Evolutionary conservation across 2,888 invertebrate species (phyloP).

Genomic region (Drosophila setosimentum): DNA sequence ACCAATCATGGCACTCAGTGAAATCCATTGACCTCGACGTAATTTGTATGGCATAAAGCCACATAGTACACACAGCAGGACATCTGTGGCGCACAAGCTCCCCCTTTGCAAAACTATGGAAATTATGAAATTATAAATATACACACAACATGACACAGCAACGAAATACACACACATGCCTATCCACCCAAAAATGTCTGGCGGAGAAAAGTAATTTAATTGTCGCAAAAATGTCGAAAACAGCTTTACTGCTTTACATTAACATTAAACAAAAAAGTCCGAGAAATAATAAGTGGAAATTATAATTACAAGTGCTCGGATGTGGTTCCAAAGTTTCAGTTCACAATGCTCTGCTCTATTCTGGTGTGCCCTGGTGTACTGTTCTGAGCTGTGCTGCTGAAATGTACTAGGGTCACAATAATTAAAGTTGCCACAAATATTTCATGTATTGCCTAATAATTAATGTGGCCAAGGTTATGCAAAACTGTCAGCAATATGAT

Average conservation of each 20-base stretch:
- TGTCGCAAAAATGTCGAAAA: conserved; percentile 78
- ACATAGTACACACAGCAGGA: conserved; percentile 62
- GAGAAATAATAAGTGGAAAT: conserved; percentile 73
- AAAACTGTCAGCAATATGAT: conserved; percentile 63
- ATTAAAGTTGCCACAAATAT: conserved; percentile 59
- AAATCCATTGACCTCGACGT: conserved; percentile 41
- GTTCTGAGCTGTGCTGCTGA: not conserved
- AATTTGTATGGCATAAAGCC: conserved; percentile 72
- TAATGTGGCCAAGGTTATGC: conserved; percentile 67
- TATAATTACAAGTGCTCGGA: conserved; percentile 74
- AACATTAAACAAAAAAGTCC: conserved; percentile 63
- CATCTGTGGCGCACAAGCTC: conserved; percentile 57
- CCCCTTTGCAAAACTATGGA: conserved; percentile 66
- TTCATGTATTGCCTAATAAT: conserved; percentile 59
- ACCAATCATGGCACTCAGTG: conserved; percentile 23
- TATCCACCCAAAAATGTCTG: conserved; percentile 64
- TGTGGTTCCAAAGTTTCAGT: conserved; percentile 52
- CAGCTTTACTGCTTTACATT: conserved; percentile 74
- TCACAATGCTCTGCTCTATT: not conserved
- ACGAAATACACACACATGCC: conserved; percentile 8
- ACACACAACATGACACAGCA: conserved; percentile 37
- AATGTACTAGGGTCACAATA: conserved; percentile 43
- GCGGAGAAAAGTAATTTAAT: conserved; percentile 77
- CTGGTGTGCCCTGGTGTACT: not conserved
- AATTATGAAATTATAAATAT: conserved; percentile 78